These are phyloP conservation scores for Bombus superbus DNA, from an alignment of 1,140 invertebrate genomes.

Conservation along the genomic window DNA sequence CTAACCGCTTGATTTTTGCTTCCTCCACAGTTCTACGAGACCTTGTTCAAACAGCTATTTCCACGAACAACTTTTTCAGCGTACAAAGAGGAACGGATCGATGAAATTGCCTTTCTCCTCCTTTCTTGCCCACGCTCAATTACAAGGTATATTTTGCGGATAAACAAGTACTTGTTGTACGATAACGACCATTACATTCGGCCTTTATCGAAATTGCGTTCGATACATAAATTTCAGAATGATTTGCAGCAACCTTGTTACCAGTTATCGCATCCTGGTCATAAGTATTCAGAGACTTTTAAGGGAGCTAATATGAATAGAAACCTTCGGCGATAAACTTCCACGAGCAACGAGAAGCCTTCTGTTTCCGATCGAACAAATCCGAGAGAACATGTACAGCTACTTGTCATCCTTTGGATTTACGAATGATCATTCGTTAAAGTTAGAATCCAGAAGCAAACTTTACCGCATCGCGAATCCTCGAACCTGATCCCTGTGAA, in stretches of 20 bases:
- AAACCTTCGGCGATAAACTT: background rate
- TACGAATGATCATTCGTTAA: background rate
- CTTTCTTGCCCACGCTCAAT: background rate
- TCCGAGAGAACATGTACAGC: background rate
- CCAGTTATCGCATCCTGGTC: background rate
- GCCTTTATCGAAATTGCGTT: background rate
- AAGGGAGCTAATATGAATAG: background rate
- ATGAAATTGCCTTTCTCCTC: background rate
- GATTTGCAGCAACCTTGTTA: background rate
- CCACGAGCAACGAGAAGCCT: background rate
- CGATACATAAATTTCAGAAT: no score
- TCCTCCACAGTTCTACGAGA: background rate
- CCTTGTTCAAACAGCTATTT: background rate
- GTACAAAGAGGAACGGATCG: background rate
- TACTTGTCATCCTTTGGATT: background rate
- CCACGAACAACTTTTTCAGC: background rate
- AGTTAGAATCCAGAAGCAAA: background rate
- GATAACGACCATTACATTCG: no score
- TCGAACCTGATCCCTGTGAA: no score
- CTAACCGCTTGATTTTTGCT: constrained; percentile 48
- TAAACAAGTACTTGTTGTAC: background rate
- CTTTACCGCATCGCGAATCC: no score
- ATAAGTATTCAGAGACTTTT: background rate
- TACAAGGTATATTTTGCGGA: background rate
- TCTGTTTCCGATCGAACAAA: background rate